These are phyloP conservation scores for Polydrusus tereticollis DNA, from an alignment of 2,888 invertebrate species.

Conservation along the genomic window DNA sequence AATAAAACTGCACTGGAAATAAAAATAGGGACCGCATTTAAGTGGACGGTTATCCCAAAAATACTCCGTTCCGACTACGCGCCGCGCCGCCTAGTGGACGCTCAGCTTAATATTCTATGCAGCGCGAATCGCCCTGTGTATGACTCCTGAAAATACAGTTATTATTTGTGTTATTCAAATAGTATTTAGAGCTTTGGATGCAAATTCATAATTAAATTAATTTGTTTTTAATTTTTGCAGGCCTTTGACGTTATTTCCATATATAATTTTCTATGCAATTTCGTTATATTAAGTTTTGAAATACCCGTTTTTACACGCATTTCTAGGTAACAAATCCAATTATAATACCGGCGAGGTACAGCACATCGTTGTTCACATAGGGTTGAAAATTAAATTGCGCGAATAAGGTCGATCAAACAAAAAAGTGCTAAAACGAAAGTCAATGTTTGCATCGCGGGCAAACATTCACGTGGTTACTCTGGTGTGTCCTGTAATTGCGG, in stretches of 20 bases:
- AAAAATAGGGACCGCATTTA: no score
- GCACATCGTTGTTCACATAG: not conserved
- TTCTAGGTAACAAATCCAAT: not conserved
- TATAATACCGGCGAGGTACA: not conserved
- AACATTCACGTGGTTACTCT: constrained; percentile 19
- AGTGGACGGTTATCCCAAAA: no score
- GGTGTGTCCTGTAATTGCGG: constrained; percentile 20
- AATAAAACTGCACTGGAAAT: no score
- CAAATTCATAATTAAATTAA: no score
- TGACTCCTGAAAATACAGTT: no score
- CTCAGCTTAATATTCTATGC: no score
- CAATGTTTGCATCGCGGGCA: constrained; percentile 13
- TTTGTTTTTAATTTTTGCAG: no score
- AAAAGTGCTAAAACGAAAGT: constrained; percentile 23
- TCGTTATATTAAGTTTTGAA: not conserved
- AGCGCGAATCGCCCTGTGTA: no score
- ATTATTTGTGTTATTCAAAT: no score
- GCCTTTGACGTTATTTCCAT: not conserved
- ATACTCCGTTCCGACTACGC: no score
- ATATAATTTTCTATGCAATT: not conserved
- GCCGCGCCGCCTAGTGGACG: no score
- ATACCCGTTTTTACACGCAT: not conserved
- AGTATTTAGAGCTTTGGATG: no score
- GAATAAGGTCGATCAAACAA: constrained; percentile 20
- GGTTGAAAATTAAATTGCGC: constrained; percentile 12